Base-by-base conservation (phyloP, 1,140 invertebrate genomes). In the Cotesia typhae region DNA sequence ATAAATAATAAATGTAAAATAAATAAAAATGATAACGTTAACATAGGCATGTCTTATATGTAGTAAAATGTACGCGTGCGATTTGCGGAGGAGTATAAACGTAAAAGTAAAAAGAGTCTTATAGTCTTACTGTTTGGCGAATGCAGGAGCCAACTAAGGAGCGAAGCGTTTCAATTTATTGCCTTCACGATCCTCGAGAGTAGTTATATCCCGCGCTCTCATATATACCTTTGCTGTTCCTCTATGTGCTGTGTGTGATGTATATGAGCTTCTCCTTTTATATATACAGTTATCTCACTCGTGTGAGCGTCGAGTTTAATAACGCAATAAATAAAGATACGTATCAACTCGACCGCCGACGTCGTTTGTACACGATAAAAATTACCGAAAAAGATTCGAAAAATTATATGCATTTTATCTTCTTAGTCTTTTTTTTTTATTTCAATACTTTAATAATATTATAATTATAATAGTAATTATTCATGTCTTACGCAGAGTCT, bases 301-400 rank as follows among this genome's bases (percentile, higher is more conserved):
- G 77, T 78, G 77, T 74, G 78, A 79, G 74, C 74, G 69, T 67
- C 69, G 70, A 75, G 75, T 77, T 80, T 84, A 84, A 84, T 83
- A 84, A 83, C 79, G 82, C 81, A 82, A 84, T 82, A 82, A 84
- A 83, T 80, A 79, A 83, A 80, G 82, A 83, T 83, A 81, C 74
- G 74, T 75, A 81, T 82, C 79, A 75, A 66, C 64, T 14, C 64
- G 64, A 66, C 64, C 64, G 64, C 64, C 64, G 47, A 66, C 38
- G 64, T 66, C 47, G 64, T 66, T 66, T 66, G 64, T 66, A 28
- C 64, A 66, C 14, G 47, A 51, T 64, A 64, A 41, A 64, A 41
- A 14, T 64, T 17, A 66, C 64, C 64, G 64, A 66, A 66, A 47
- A 66, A 51, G 47, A 47, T 66, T 28, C 10, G 10, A 61, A 61